Evolutionary conservation across 2,797 vertebrate species (phyloP).

Genomic region (Adrianichthys oophorus): DNA sequence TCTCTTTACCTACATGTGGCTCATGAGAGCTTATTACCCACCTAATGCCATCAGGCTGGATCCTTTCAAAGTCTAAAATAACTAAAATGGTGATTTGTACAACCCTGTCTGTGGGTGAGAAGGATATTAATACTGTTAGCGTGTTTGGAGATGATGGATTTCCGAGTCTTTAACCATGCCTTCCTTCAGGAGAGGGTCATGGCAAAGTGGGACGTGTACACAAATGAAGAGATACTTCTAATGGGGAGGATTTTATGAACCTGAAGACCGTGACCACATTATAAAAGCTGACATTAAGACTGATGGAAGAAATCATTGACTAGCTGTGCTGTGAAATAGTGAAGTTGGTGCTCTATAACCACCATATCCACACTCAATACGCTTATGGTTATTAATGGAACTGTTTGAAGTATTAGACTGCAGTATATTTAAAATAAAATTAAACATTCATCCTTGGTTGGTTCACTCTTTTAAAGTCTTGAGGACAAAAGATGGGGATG

Average conservation of each 20-base stretch:
- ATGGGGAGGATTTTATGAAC: conserved; percentile 25
- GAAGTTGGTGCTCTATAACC: neutral
- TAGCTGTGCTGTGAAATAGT: neutral
- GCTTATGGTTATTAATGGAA: conserved; percentile 1
- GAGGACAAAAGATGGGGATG: conserved; percentile 6
- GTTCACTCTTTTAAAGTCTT: neutral
- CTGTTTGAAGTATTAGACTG: conserved; percentile 8
- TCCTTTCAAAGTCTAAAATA: conserved; percentile 26
- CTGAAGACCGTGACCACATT: conserved; percentile 17
- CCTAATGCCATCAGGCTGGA: conserved; percentile 36
- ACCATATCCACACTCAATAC: neutral
- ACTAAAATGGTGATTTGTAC: conserved; percentile 24
- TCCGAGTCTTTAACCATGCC: conserved; percentile 15
- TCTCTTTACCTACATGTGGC: conserved; percentile 22
- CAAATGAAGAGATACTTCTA: conserved; percentile 20
- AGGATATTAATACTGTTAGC: conserved; percentile 28
- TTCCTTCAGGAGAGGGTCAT: conserved; percentile 10
- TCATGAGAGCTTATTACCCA: conserved; percentile 35
- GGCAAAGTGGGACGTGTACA: neutral
- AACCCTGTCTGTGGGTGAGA: conserved; percentile 19
- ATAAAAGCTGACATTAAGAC: conserved; percentile 16
- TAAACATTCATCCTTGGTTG: conserved; percentile 8
- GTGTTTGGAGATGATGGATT: conserved; percentile 29
- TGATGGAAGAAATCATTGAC: conserved; percentile 2
- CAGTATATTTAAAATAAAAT: conserved; percentile 20